These are phyloP conservation scores for human (Homo sapiens) DNA, from an alignment of 2,113 vertebrate species.

Conservation along the genomic window DNA sequence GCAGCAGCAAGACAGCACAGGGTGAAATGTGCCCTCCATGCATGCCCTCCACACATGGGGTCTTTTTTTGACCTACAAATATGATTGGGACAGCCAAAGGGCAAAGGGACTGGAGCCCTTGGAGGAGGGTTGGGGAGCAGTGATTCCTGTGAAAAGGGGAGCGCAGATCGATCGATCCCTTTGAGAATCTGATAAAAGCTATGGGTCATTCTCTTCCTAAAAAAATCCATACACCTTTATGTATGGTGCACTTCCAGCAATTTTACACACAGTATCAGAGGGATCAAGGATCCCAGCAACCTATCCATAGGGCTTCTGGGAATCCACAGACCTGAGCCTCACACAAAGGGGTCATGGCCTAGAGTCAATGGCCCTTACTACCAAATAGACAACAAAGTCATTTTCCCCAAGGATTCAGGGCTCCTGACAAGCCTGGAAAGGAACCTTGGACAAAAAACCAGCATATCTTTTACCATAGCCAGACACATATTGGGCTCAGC, in stretches of 20 bases:
- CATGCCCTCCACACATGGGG: background rate
- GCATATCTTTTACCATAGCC: slow-evolving; percentile 5
- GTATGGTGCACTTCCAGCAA: background rate
- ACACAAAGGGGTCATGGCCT: background rate
- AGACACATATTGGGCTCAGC: background rate
- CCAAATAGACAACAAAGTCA: background rate
- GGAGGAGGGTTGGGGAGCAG: background rate
- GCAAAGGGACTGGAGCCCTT: background rate
- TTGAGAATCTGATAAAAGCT: background rate
- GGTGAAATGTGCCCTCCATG: background rate
- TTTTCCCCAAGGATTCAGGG: background rate
- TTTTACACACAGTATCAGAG: background rate
- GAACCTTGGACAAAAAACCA: background rate
- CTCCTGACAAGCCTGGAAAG: background rate
- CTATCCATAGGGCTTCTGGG: background rate
- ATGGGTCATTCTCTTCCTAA: background rate
- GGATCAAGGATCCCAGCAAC: background rate
- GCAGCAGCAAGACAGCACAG: background rate
- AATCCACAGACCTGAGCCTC: background rate
- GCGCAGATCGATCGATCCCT: background rate
- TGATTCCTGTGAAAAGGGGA: background rate
- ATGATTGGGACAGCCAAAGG: background rate
- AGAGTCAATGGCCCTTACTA: background rate
- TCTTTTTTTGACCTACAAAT: background rate
- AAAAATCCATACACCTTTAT: background rate